Evolutionary conservation across 2,888 invertebrate genomes (phyloP).

Genomic region (Troides aeacus): DNA sequence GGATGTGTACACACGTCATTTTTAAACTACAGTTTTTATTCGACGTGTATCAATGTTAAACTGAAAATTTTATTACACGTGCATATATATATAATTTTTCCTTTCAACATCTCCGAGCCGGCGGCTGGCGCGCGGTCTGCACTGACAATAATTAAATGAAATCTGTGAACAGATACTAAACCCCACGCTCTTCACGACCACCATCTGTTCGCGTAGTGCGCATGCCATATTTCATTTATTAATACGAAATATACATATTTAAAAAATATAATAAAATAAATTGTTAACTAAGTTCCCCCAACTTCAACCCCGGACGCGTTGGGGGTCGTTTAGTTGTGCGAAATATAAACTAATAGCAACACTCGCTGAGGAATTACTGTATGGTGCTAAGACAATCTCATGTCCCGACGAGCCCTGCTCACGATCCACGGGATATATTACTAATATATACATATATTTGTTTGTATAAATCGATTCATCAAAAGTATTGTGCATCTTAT

Average conservation of each 20-base stretch:
- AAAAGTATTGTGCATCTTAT: too few species aligned
- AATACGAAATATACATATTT: conserved; percentile 7
- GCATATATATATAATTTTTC: too few species aligned
- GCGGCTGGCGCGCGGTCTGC: too few species aligned
- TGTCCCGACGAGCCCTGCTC: conserved; percentile 4
- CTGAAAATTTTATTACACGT: too few species aligned
- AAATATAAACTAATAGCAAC: not conserved
- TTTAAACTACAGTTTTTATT: not conserved
- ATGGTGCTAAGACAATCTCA: conserved; percentile 38
- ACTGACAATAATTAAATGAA: conserved; percentile 23
- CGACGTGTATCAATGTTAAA: not conserved
- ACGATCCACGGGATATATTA: not conserved
- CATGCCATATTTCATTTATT: conserved; percentile 20
- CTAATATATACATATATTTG: too few species aligned
- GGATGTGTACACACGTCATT: not conserved
- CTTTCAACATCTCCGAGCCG: too few species aligned
- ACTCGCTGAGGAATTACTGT: conserved; percentile 35
- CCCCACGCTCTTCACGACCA: too few species aligned
- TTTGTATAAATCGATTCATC: too few species aligned
- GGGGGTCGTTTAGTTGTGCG: not conserved
- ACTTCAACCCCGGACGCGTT: not conserved
- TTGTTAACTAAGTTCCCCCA: not conserved
- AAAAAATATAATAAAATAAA: conserved; percentile 8
- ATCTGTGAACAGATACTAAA: not conserved
- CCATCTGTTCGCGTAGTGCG: not conserved